Conservation (phyloP, 1,140 invertebrate genomes). For the Drosophila miranda region DNA sequence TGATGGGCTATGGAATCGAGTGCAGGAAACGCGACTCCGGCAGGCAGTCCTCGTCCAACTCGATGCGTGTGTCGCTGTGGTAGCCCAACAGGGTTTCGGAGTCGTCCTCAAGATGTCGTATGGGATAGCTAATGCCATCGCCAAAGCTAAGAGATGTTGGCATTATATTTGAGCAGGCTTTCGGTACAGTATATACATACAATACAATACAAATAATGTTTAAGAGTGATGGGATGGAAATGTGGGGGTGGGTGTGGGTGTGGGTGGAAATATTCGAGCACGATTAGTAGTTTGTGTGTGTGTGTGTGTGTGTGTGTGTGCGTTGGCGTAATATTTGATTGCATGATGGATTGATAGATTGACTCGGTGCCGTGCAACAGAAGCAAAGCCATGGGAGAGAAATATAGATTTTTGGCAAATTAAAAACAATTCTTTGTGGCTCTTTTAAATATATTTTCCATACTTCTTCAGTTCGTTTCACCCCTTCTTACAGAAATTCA, state of each 20-base stretch:
- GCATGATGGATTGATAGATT: constrained; percentile 21
- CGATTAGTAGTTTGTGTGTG: constrained; percentile 27
- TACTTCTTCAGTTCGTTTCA: constrained; percentile 20
- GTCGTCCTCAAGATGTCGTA: constrained; percentile 90
- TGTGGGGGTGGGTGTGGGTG: neutral
- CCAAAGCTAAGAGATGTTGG: constrained; percentile 87
- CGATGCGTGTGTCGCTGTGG: constrained; percentile 84
- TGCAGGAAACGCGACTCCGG: constrained; percentile 74
- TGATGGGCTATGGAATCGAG: constrained; percentile 79
- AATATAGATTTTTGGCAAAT: constrained; percentile 54
- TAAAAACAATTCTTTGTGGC: constrained; percentile 60
- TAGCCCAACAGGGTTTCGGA: constrained; percentile 88
- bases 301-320: constrained; percentile 14
- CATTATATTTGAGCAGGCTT: constrained; percentile 26
- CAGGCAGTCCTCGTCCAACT: constrained; percentile 80
- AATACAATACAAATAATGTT: constrained; percentile 5
- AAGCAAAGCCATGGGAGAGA: constrained; percentile 27
- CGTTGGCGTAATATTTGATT: constrained; percentile 1
- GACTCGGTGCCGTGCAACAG: constrained; percentile 33
- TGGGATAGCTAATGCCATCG: constrained; percentile 93
- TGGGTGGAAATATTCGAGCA: neutral
- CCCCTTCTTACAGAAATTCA: constrained; percentile 2
- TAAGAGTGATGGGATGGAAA: neutral
- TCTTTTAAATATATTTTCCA: constrained; percentile 13
- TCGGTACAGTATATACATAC: neutral